Evolutionary conservation across 2,888 invertebrate genomes (phyloP).

Genomic region (Acrobasis repandana): DNA sequence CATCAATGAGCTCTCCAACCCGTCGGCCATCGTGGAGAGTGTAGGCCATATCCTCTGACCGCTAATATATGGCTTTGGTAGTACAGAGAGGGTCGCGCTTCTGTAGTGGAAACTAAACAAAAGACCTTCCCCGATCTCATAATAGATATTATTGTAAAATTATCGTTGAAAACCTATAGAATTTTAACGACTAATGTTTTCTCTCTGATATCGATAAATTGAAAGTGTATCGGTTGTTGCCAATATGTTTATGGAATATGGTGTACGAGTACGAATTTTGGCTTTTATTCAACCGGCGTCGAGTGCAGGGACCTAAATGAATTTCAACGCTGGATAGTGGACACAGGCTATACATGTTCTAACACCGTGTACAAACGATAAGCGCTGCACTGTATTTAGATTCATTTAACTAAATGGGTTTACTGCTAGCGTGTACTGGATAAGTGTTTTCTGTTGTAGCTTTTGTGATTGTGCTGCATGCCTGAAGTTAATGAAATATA

Average conservation of each 20-base stretch:
- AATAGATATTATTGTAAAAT: no score
- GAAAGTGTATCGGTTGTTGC: constrained; percentile 4
- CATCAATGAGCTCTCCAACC: no score
- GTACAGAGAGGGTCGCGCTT: no score
- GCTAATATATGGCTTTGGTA: no score
- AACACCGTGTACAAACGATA: constrained; percentile 5
- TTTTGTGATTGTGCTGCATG: no score
- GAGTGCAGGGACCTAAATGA: not conserved
- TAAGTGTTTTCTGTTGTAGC: not conserved
- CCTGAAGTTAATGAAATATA: no score
- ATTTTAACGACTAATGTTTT: not conserved
- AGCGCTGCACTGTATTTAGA: constrained; percentile 1
- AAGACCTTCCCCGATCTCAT: no score
- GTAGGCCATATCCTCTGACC: no score
- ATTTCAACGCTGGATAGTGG: not conserved
- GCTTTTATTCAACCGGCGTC: constrained; percentile 1
- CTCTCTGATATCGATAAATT: not conserved
- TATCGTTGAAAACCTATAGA: no score
- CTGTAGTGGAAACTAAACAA: no score
- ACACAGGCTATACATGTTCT: constrained; percentile 11
- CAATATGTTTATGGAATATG: not conserved
- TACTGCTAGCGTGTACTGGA: not conserved
- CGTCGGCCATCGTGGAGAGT: no score
- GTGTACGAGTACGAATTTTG: constrained; percentile 4
- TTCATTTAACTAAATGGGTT: not conserved